These are phyloP conservation scores for Paracentrotus lividus DNA, from an alignment of 53 echinoderm and acorn worm species.

Conservation along the genomic window DNA sequence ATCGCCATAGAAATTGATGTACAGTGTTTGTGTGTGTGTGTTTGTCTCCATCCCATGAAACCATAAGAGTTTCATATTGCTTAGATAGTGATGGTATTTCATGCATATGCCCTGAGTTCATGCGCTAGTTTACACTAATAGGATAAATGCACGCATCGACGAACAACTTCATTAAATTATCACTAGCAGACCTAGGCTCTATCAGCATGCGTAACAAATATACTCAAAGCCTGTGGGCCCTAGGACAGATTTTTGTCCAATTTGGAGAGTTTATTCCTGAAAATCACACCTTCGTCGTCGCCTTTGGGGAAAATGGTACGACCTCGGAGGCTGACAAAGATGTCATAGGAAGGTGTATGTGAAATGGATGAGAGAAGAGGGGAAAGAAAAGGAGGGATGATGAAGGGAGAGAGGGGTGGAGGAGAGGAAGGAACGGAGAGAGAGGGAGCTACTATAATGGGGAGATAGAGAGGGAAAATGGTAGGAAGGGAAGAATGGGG, in stretches of 20 bases:
- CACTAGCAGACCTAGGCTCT: neutral
- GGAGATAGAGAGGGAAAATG: neutral
- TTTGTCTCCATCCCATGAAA: neutral
- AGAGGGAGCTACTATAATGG: no score
- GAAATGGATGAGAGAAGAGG: neutral
- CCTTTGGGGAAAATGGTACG: neutral
- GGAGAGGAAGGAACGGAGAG: neutral
- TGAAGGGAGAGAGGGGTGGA: neutral
- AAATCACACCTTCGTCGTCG: neutral
- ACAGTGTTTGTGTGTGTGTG: neutral
- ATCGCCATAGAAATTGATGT: no score
- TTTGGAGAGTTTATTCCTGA: conserved; percentile 34
- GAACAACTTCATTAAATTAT: conserved; percentile 61
- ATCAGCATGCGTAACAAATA: neutral
- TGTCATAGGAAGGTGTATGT: neutral
- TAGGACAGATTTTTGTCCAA: conserved; percentile 36
- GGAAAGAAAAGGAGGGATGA: neutral
- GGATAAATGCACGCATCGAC: conserved; percentile 30
- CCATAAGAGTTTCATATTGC: neutral
- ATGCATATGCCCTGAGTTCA: neutral
- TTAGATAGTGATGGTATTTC: neutral
- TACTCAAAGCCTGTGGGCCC: neutral
- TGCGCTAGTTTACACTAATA: neutral
- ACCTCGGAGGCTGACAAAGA: neutral
- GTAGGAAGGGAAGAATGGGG: neutral